A percentile compares a stretch with the other conserved stretches of the same genome.
phyloP scores from a whole-genome alignment of 2,797 vertebrate species.

The Ceryle rudis region DNA sequence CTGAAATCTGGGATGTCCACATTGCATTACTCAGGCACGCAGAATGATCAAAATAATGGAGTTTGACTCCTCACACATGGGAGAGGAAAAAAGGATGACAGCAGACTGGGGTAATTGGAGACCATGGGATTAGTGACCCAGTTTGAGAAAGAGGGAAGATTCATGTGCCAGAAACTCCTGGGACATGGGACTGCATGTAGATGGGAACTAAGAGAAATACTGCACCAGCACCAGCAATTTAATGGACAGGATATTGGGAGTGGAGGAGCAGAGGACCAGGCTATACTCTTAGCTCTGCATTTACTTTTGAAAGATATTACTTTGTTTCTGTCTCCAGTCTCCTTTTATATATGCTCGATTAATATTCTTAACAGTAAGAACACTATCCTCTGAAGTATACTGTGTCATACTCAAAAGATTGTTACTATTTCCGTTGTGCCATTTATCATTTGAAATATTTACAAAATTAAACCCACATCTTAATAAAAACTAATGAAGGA shows the following conservation, averaged over 20 bases:
- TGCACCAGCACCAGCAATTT: background rate
- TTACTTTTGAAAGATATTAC: background rate
- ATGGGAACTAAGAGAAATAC: background rate
- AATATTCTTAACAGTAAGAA: background rate
- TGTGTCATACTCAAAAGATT: background rate
- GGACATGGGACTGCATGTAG: background rate
- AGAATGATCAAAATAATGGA: background rate
- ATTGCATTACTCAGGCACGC: background rate
- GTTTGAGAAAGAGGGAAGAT: background rate
- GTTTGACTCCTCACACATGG: background rate
- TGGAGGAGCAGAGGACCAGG: background rate
- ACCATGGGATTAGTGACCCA: background rate
- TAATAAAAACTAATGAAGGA: background rate
- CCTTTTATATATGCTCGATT: background rate
- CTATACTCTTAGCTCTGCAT: background rate
- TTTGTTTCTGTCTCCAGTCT: background rate
- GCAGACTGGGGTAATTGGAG: background rate
- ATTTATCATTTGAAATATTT: background rate
- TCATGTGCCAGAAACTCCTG: background rate
- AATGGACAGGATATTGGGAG: background rate
- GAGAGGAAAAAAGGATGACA: background rate
- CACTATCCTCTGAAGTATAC: background rate
- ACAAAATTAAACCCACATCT: background rate
- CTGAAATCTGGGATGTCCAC: background rate
- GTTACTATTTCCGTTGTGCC: background rate